A percentile compares a stretch with the other conserved stretches of the same genome.
These are phyloP conservation scores for Dendrolimus punctatus DNA, from an alignment of 1,140 invertebrate genomes.

Conservation along the genomic window DNA sequence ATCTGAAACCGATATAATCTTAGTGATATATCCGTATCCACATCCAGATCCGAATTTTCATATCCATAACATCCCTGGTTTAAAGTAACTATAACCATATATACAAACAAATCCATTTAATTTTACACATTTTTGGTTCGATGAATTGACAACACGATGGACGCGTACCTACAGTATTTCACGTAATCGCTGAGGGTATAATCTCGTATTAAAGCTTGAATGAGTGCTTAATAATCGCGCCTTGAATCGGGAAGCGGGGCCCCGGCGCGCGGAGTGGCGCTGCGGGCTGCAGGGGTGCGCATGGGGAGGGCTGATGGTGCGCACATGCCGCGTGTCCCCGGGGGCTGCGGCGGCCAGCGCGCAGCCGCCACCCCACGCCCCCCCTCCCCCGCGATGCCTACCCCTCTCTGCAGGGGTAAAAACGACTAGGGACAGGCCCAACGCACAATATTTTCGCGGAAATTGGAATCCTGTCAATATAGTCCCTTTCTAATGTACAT, in stretches of 20 bases:
- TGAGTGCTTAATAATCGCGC: slow-evolving; percentile 57
- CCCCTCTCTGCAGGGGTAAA: slow-evolving; percentile 57
- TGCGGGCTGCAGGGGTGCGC: slow-evolving; percentile 16
- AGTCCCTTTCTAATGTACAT: too few species aligned
- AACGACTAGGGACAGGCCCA: slow-evolving; percentile 41
- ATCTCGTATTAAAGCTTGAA: slow-evolving; percentile 35
- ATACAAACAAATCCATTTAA: too few species aligned
- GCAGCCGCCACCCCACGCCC: slow-evolving; percentile 40
- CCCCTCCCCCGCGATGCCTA: slow-evolving; percentile 17
- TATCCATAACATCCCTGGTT: too few species aligned
- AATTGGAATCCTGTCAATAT: slow-evolving; percentile 52
- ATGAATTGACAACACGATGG: too few species aligned
- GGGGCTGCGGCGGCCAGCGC: slow-evolving; percentile 34
- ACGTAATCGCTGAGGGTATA: neutral
- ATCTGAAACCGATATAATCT: too few species aligned
- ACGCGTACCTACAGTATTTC: too few species aligned
- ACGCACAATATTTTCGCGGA: slow-evolving; percentile 55
- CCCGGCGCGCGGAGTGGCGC: slow-evolving; percentile 3
- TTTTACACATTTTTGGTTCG: too few species aligned
- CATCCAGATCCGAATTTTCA: too few species aligned
- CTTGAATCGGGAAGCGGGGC: slow-evolving; percentile 24
- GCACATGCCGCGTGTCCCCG: slow-evolving; percentile 39
- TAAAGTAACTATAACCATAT: too few species aligned
- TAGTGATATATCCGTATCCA: too few species aligned
- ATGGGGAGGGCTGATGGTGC: slow-evolving; percentile 20